A percentile compares a stretch with the other conserved stretches of the same genome.
These are phyloP conservation scores for Scaptomyza parva DNA, from an alignment of 2,888 invertebrate genomes.

Conservation along the genomic window DNA sequence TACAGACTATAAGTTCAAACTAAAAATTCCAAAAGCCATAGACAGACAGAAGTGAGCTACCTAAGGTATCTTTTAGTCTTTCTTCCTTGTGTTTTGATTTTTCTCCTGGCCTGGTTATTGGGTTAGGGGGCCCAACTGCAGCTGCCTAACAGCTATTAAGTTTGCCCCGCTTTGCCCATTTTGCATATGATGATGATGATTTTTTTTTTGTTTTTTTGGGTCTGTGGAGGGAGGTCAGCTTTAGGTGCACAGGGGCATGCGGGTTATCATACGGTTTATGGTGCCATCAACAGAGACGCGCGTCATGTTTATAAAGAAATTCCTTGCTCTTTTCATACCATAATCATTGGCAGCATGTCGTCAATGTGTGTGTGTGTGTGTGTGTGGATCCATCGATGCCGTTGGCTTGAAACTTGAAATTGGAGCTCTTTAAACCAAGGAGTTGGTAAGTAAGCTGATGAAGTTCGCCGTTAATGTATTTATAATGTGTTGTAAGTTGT, in stretches of 20 bases:
- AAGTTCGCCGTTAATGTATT: constrained; percentile 44
- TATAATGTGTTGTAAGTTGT: constrained; percentile 65
- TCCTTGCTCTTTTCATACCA: constrained; percentile 50
- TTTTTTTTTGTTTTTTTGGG: constrained; percentile 8
- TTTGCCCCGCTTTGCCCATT: constrained; percentile 48
- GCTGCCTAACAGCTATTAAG: constrained; percentile 69
- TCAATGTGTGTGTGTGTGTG: constrained; percentile 37
- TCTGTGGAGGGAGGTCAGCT: constrained; percentile 51
- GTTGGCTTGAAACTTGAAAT: constrained; percentile 28
- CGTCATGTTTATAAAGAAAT: constrained; percentile 73
- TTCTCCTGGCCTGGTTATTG: constrained; percentile 9
- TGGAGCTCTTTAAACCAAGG: constrained; percentile 16
- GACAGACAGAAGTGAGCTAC: too few species aligned
- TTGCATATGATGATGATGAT: constrained; percentile 67
- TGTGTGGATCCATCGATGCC: constrained; percentile 48
- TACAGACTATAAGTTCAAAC: too few species aligned
- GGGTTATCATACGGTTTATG: constrained; percentile 74
- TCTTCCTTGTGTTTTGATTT: background rate
- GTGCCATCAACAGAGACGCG: constrained; percentile 53
- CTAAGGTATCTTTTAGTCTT: background rate
- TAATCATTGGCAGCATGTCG: constrained; percentile 63
- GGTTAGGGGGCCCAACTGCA: constrained; percentile 24
- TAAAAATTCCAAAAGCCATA: too few species aligned
- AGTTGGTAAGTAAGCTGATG: constrained; percentile 19
- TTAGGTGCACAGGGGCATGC: constrained; percentile 44